Conservation (phyloP, 1,140 invertebrate species). For the Pseudomyrmex sp. region DNA sequence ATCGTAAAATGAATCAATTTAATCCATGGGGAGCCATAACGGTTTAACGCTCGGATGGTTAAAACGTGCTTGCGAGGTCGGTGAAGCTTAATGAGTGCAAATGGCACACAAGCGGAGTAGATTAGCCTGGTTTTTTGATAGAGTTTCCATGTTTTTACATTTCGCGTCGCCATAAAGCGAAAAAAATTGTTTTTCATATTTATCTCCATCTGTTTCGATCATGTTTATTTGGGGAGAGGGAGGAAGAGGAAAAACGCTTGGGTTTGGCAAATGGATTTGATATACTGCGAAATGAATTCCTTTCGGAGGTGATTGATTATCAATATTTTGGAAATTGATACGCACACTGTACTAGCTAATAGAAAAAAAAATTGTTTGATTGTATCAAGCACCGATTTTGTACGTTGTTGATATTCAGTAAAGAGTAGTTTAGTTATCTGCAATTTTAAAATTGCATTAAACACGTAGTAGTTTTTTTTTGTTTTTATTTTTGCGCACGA, state of each 20-base stretch:
- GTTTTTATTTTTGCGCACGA: too few species aligned
- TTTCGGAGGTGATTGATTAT: conserved; percentile 21
- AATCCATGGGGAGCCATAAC: neutral
- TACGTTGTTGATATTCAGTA: neutral
- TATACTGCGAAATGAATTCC: conserved; percentile 1
- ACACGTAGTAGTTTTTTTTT: neutral
- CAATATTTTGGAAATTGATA: conserved; percentile 26
- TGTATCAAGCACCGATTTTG: conserved; percentile 8
- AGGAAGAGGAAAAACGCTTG: neutral
- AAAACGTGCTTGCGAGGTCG: neutral
- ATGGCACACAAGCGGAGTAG: neutral
- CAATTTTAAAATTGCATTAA: neutral
- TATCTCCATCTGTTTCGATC: conserved; percentile 16
- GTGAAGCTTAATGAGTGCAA: neutral
- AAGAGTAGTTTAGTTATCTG: conserved; percentile 10
- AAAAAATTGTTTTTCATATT: conserved; percentile 17
- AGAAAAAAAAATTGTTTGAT: neutral
- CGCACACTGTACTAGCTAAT: neutral
- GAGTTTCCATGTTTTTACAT: neutral
- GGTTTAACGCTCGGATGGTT: neutral
- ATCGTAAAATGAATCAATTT: conserved; percentile 35
- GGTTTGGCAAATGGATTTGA: conserved; percentile 12
- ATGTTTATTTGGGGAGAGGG: too few species aligned
- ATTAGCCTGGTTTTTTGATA: conserved; percentile 1
- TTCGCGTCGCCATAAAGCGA: conserved; percentile 1